These are phyloP conservation scores for Euleptes europaea DNA, from an alignment of 2,113 vertebrate genomes.

Conservation along the genomic window DNA sequence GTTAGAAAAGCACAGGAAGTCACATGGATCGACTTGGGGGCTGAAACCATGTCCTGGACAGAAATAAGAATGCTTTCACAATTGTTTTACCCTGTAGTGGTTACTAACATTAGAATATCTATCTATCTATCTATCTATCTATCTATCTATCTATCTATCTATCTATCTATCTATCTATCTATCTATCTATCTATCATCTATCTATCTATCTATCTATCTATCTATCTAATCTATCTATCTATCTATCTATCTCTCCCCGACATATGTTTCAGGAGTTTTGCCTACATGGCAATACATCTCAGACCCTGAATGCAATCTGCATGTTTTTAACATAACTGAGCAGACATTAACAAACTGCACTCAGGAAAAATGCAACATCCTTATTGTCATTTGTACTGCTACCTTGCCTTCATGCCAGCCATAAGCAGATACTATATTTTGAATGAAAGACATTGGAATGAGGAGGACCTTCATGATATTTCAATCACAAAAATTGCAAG, in stretches of 20 bases:
- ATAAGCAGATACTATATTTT: background rate
- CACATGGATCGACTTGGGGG: background rate
- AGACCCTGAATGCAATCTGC: background rate
- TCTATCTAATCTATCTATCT: no score
- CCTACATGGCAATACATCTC: background rate
- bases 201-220: no score
- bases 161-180: no score
- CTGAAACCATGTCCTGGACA: background rate
- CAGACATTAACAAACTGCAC: background rate
- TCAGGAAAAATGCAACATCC: background rate
- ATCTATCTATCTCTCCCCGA: background rate
- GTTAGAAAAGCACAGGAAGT: background rate
- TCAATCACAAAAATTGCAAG: slow-evolving; percentile 1
- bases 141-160: no score
- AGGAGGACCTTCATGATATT: slow-evolving; percentile 20
- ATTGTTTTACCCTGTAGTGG: background rate
- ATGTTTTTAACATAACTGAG: background rate
- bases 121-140: no score
- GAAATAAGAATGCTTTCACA: background rate
- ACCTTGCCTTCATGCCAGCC: background rate
- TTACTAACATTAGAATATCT: background rate
- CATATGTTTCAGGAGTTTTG: background rate
- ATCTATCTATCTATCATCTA: no score
- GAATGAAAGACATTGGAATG: background rate
- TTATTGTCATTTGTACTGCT: background rate